Evolutionary conservation across 1,140 invertebrate species (phyloP).

Genomic region (Drosophila pectinifera): DNA sequence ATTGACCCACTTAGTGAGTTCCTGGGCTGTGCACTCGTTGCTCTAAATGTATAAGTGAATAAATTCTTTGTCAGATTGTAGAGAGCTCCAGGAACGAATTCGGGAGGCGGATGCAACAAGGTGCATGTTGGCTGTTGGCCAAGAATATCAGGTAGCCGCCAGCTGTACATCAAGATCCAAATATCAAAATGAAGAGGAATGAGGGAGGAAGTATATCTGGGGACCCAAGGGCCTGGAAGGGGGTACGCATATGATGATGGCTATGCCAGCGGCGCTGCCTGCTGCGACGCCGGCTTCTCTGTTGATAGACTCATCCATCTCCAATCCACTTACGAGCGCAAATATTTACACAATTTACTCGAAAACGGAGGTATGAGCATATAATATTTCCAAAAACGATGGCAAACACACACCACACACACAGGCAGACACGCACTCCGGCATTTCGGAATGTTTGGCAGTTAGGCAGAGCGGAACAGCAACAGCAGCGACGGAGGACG

Average conservation of each 20-base stretch:
- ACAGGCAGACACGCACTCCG: conserved; percentile 33
- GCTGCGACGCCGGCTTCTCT: conserved; percentile 59
- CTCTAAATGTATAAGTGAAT: conserved; percentile 23
- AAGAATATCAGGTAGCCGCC: conserved; percentile 5
- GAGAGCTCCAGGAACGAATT: not conserved
- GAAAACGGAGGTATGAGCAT: conserved; percentile 85
- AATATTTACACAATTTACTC: conserved; percentile 85
- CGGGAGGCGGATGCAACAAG: conserved; percentile 26
- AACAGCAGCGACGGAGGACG: conserved; percentile 40
- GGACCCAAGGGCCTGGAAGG: conserved; percentile 49
- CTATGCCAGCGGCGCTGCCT: conserved; percentile 51
- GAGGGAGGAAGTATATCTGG: conserved; percentile 26
- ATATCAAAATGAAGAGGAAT: not conserved
- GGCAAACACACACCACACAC: conserved; percentile 68
- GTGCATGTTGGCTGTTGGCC: conserved; percentile 16
- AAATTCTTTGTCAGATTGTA: conserved; percentile 39
- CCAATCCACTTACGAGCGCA: conserved; percentile 85
- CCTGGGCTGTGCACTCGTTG: conserved; percentile 32
- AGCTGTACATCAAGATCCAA: not conserved
- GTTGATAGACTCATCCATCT: conserved; percentile 85
- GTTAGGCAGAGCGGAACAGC: conserved; percentile 76
- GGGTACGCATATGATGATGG: conserved; percentile 54
- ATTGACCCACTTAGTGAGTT: conserved; percentile 13
- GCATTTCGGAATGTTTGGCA: conserved; percentile 67
- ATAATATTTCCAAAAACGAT: conserved; percentile 85